Conservation (phyloP, 2,888 invertebrate species). For the Petrolisthes manimaculis region DNA sequence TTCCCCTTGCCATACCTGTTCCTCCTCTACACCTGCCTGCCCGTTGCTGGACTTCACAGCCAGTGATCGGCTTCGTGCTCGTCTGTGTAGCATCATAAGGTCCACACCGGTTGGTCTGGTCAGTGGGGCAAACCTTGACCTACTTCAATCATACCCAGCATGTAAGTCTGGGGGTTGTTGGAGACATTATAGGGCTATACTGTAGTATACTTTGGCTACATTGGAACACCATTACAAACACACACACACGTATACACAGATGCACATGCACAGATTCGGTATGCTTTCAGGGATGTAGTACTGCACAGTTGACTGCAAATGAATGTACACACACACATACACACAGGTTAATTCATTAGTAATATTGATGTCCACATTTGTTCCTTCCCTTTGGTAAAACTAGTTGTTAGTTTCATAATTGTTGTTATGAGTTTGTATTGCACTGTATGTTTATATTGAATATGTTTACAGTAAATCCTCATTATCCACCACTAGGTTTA, state of each 20-base stretch:
- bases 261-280: no score
- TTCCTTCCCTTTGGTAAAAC: no score
- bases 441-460: no score
- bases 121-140: constrained; percentile 52
- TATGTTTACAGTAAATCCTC: no score
- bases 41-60: constrained; percentile 58
- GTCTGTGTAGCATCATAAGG: constrained; percentile 78
- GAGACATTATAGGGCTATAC: no score
- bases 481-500: no score
- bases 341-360: not conserved
- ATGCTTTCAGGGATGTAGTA: no score
- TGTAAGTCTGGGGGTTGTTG: constrained; percentile 43
- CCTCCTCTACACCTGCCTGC: constrained; percentile 16
- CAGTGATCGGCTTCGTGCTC: constrained; percentile 74
- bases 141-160: constrained; percentile 52
- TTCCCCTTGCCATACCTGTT: constrained; percentile 13
- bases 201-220: not conserved
- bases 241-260: not conserved
- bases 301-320: no score
- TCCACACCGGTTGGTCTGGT: constrained; percentile 70
- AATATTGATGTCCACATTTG: not conserved
- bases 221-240: not conserved
- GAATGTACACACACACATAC: not conserved
- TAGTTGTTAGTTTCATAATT: no score
- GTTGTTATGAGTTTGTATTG: no score